Evolutionary conservation across 2,113 vertebrate genomes (phyloP).

Genomic region (Pseudorasbora parva): DNA sequence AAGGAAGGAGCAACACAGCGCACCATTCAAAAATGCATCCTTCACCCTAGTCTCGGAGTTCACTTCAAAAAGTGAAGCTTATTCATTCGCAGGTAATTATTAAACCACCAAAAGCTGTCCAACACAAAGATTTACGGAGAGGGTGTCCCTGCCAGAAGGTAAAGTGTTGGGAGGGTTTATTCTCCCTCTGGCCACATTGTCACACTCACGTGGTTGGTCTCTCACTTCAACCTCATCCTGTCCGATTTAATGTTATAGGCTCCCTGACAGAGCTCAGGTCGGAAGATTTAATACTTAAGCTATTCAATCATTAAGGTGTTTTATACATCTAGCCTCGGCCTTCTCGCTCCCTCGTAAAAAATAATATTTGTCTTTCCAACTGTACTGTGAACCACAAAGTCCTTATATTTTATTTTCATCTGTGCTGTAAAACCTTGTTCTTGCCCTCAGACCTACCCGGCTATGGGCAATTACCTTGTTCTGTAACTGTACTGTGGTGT

Average conservation of each 20-base stretch:
- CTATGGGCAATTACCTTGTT: conserved; percentile 62
- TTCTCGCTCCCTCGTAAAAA: conserved; percentile 76
- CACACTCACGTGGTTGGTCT: conserved; percentile 56
- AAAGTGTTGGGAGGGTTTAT: conserved; percentile 46
- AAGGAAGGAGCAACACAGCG: neutral
- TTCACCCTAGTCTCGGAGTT: conserved; percentile 42
- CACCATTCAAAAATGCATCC: conserved; percentile 32
- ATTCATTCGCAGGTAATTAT: conserved; percentile 67
- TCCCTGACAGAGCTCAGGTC: conserved; percentile 59
- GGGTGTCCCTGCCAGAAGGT: conserved; percentile 53
- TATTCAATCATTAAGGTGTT: conserved; percentile 77
- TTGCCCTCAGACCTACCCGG: conserved; percentile 63
- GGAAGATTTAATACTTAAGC: conserved; percentile 79
- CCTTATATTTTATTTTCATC: conserved; percentile 78
- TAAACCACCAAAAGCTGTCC: conserved; percentile 59
- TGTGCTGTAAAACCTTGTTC: conserved; percentile 74
- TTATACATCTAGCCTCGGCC: conserved; percentile 68
- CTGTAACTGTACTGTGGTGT: conserved; percentile 52
- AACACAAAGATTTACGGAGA: conserved; percentile 71
- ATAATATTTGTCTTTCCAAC: conserved; percentile 84
- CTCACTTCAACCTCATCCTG: conserved; percentile 10
- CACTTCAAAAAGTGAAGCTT: conserved; percentile 51
- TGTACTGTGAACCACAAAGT: conserved; percentile 80
- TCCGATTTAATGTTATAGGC: conserved; percentile 40
- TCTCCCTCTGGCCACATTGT: conserved; percentile 56